A percentile compares a stretch with the other conserved stretches of the same genome.
Evolutionary conservation across 2,113 vertebrate genomes (phyloP).

Genomic region (Plecturocebus donacophilus): DNA sequence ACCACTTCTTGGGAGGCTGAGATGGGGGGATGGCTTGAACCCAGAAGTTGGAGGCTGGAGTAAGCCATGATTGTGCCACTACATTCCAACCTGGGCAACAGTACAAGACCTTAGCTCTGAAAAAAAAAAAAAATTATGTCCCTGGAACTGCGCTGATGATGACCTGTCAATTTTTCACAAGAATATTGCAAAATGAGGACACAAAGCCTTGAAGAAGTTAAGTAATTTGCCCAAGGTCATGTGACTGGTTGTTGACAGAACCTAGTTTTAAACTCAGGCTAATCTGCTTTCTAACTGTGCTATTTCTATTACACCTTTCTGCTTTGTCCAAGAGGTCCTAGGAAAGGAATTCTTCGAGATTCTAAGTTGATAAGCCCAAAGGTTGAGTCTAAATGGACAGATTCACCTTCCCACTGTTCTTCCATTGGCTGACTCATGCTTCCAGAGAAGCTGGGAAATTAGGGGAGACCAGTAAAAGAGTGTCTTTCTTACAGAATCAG

Average conservation of each 20-base stretch:
- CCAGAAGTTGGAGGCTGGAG: no score
- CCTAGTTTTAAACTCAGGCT: slow-evolving; percentile 20
- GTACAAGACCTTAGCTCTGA: no score
- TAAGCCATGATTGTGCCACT: no score
- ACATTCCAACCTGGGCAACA: no score
- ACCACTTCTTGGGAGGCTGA: no score
- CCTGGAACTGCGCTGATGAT: background rate
- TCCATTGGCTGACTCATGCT: background rate
- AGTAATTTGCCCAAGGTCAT: slow-evolving; percentile 48
- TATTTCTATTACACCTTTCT: background rate
- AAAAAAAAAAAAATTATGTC: no score
- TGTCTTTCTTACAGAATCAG: background rate
- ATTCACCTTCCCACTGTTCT: background rate
- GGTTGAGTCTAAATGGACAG: background rate
- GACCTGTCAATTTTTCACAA: background rate
- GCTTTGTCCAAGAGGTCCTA: background rate
- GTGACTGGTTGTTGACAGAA: slow-evolving; percentile 5
- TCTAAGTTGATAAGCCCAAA: background rate
- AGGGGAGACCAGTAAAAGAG: background rate
- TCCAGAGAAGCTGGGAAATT: background rate
- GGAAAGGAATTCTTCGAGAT: background rate
- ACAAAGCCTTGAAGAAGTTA: slow-evolving; percentile 31
- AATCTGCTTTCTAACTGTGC: background rate
- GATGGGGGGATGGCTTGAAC: no score
- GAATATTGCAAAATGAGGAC: slow-evolving; percentile 47